phyloP scores from a whole-genome alignment of 2,888 invertebrate species.

The Ophion ellenae region DNA sequence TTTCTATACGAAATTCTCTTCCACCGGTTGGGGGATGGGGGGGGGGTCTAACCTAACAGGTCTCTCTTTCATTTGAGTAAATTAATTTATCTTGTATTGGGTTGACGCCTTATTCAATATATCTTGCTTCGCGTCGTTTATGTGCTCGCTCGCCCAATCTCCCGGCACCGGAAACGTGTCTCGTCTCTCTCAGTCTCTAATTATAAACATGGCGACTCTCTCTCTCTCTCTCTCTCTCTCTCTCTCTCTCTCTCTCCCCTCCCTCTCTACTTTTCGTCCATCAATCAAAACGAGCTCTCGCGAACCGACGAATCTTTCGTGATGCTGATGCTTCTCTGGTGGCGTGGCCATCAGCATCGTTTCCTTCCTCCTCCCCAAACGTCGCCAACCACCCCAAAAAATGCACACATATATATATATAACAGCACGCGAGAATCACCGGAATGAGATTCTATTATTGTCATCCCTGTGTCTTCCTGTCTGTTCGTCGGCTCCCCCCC shows the following conservation, averaged over 20 bases:
- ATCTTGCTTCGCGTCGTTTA: slow-evolving; percentile 61
- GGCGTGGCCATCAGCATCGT: slow-evolving; percentile 50
- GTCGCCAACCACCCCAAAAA: slow-evolving; percentile 22
- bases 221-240: slow-evolving; percentile 61
- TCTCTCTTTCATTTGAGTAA: slow-evolving; percentile 2
- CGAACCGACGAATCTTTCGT: slow-evolving; percentile 63
- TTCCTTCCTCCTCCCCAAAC: background rate
- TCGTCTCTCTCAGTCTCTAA: slow-evolving; percentile 77
- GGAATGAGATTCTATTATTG: slow-evolving; percentile 62
- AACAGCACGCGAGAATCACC: slow-evolving; percentile 18
- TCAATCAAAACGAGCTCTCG: slow-evolving; percentile 77
- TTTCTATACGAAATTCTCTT: background rate
- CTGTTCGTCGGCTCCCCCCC: background rate
- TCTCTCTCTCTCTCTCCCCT: slow-evolving; percentile 72
- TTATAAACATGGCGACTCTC: slow-evolving; percentile 81
- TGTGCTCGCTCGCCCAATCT: slow-evolving; percentile 62
- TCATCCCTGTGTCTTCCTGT: slow-evolving; percentile 27
- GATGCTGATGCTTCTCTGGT: slow-evolving; percentile 57
- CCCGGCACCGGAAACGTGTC: slow-evolving; percentile 66
- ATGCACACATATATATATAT: slow-evolving; percentile 12
- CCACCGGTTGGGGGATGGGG: background rate
- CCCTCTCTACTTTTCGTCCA: slow-evolving; percentile 71
- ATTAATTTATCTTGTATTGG: slow-evolving; percentile 54
- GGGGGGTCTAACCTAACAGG: background rate
- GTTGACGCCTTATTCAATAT: slow-evolving; percentile 50